Base-by-base conservation (phyloP, 1,140 invertebrate species). In the Druon quercuslanigerum region DNA sequence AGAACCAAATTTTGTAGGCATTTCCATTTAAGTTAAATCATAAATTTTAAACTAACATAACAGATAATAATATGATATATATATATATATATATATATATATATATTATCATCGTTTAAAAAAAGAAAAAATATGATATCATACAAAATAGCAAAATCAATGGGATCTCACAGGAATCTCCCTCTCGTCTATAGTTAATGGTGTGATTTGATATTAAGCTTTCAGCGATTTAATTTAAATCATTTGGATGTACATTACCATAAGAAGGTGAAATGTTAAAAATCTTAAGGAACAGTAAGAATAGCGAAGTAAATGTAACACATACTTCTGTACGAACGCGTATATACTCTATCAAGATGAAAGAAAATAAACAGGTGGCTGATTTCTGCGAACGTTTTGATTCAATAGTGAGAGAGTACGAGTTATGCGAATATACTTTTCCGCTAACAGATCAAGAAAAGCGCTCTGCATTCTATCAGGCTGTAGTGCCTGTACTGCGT, bases 401-500 rank as follows among this genome's bases (percentile, higher is more conserved):
- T 8, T 50, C 54, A 5, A 78, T 77, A 9, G 25, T 80, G 16
- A 70, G 8, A 17, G 79, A 83, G 56, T 83, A 80, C 56, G 81
- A 83, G 50, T 50, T 12, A 9, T 78, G 79, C 70, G 76, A 76
- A 20, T 54, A 70, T 50, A 60, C 74, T 51, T 70, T 74, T 16
- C 71, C 56, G 25, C 20, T 83, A 13, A 25, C 56, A 11, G 56
- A 73, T 25, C 75, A 82, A 82, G 71, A 60, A 6, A 79, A 79
- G 75, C 25, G 77, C 19, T 82, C 78, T 4, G 75, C 82, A 8
- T 83, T 79, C 60, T 79, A 75, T 50, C 74, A 81, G 46, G 82
- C 82, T 2, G 71, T 77, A 0, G 51, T 17, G 14, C 25, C 51
- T 13, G 66, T 51, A 19, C 7, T 77, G 9, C 79, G 74, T 16